Evolutionary conservation across 2,797 vertebrate genomes (phyloP).

Genomic region (Myotis pilosus): DNA sequence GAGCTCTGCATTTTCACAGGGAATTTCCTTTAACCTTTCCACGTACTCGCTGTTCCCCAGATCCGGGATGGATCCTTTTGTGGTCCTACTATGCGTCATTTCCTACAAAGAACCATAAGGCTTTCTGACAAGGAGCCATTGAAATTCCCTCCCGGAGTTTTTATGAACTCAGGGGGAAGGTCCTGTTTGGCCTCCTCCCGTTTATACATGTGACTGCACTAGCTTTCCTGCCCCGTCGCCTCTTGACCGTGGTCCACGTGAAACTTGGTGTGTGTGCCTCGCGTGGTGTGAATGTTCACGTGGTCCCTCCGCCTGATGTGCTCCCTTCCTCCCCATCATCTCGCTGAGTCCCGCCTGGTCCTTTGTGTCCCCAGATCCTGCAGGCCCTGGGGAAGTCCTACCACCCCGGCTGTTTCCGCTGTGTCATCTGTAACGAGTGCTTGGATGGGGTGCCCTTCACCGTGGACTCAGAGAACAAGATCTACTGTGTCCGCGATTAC

Average conservation of each 20-base stretch:
- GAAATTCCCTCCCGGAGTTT: background rate
- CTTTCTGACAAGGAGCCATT: background rate
- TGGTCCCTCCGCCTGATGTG: accelerated
- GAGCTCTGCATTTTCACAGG: background rate
- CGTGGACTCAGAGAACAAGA: constrained; percentile 96
- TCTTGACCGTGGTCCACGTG: background rate
- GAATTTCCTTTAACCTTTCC: background rate
- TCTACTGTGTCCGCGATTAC: constrained; percentile 98
- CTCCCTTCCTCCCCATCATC: background rate
- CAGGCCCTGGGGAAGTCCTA: constrained; percentile 97
- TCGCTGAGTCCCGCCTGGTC: background rate
- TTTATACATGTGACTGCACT: no score
- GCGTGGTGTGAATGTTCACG: accelerated
- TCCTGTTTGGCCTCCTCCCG: background rate
- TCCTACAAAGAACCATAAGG: background rate
- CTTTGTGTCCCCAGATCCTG: constrained; percentile 88
- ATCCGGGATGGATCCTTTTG: background rate
- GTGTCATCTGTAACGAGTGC: constrained; percentile 95
- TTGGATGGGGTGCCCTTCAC: constrained; percentile 98
- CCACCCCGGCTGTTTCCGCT: constrained; percentile 97
- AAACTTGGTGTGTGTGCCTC: background rate
- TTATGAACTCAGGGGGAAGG: background rate
- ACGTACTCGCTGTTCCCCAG: background rate
- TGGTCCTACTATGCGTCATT: background rate
- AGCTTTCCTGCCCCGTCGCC: accelerated